phyloP scores from a whole-genome alignment of 2,888 invertebrate species.

The Drosophila infuscata region DNA sequence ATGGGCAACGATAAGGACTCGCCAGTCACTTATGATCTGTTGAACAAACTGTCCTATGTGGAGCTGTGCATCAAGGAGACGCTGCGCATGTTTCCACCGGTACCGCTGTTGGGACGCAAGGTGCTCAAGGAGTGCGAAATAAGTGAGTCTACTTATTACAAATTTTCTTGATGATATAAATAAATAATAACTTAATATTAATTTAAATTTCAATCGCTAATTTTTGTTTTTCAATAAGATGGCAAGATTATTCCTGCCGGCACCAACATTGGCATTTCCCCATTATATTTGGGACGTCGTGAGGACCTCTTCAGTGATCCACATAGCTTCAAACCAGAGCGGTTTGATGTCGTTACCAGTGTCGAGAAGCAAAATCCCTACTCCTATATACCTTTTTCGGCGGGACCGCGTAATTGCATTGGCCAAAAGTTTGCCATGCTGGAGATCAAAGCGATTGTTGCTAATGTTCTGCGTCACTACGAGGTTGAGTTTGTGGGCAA shows the following conservation, averaged over 20 bases:
- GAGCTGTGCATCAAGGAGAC: constrained; percentile 84
- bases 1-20: constrained; percentile 82
- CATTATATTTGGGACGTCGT: constrained; percentile 79
- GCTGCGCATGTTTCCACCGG: constrained; percentile 83
- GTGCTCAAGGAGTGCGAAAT: constrained; percentile 83
- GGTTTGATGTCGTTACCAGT: constrained; percentile 81
- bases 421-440: constrained; percentile 85
- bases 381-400: constrained; percentile 84
- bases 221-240: constrained; percentile 60
- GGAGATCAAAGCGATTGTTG: constrained; percentile 83
- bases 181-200: not conserved
- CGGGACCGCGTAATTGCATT: constrained; percentile 85
- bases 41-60: constrained; percentile 82
- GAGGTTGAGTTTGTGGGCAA: constrained; percentile 77
- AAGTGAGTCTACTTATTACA: constrained; percentile 68
- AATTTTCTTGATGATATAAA: not conserved
- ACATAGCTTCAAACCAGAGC: constrained; percentile 83
- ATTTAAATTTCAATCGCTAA: not conserved
- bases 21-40: constrained; percentile 80
- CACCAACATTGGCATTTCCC: constrained; percentile 83
- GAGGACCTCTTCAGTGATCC: constrained; percentile 81
- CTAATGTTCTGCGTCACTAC: constrained; percentile 82
- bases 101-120: constrained; percentile 83
- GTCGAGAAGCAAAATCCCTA: constrained; percentile 83
- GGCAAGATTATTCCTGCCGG: constrained; percentile 84